Percentiles rank a stretch among this genome's conserved stretches.
phyloP scores from a whole-genome alignment of 2,797 vertebrate species.

The Characodon lateralis region DNA sequence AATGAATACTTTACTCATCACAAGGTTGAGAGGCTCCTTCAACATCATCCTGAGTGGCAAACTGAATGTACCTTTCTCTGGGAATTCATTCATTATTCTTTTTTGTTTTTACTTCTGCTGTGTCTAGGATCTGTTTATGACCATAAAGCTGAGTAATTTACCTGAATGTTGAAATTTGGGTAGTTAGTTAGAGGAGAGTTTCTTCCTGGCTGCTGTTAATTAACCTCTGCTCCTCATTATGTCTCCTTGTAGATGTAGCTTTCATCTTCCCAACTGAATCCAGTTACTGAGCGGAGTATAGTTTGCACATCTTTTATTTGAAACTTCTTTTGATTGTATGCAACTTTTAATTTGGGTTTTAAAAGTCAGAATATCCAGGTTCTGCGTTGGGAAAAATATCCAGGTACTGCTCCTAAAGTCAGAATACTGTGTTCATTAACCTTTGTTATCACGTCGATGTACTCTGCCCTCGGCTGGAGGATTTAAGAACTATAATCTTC shows the following conservation, averaged over 20 bases:
- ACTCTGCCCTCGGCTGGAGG: not conserved
- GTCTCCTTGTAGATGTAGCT: slow-evolving; percentile 5
- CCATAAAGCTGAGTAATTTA: slow-evolving; percentile 65
- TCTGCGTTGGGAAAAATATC: not conserved
- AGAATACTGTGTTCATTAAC: not conserved
- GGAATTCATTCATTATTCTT: slow-evolving; percentile 3
- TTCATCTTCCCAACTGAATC: slow-evolving; percentile 21
- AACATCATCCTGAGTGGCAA: slow-evolving; percentile 17
- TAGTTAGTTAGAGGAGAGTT: not conserved
- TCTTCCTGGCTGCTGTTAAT: not conserved
- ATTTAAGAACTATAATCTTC: not conserved
- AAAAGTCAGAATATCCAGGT: not conserved
- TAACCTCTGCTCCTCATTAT: not conserved
- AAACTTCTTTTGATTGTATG: not conserved
- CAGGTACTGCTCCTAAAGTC: not conserved
- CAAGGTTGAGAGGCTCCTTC: slow-evolving; percentile 39
- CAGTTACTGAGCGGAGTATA: slow-evolving; percentile 21
- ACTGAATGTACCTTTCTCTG: slow-evolving; percentile 12
- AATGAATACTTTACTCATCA: slow-evolving; percentile 79
- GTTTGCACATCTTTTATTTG: slow-evolving; percentile 1
- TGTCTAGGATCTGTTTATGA: slow-evolving; percentile 21
- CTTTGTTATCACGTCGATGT: not conserved
- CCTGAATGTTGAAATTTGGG: slow-evolving; percentile 16
- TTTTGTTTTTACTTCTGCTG: slow-evolving; percentile 10
- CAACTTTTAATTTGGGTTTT: not conserved